These are phyloP conservation scores for Chaetorhynchus papuensis DNA, from an alignment of 2,113 vertebrate species.

Conservation along the genomic window DNA sequence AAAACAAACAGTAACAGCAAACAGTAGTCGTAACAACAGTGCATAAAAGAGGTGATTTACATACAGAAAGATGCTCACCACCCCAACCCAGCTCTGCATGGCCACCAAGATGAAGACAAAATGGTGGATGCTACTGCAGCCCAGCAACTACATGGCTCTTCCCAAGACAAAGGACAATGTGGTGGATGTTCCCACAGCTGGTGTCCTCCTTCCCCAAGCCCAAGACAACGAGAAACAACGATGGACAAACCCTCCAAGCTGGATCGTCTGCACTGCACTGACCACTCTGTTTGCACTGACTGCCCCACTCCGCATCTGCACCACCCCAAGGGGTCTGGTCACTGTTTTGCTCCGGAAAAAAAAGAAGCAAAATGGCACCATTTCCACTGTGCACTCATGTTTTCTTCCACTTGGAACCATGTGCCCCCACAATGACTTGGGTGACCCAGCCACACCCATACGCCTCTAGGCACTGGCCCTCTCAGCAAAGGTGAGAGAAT, in stretches of 20 bases:
- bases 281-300: neutral
- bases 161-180: neutral
- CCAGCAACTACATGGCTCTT: fast-evolving
- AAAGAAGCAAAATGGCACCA: neutral
- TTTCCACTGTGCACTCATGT: fast-evolving
- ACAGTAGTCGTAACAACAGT: neutral
- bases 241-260: neutral
- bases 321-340: neutral
- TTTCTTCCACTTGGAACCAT: neutral
- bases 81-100: neutral
- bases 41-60: neutral
- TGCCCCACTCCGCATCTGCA: fast-evolving
- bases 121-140: neutral
- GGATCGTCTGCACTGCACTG: fast-evolving
- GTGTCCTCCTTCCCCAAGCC: neutral
- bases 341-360: neutral
- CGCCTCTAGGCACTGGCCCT: fast-evolving
- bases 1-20: neutral
- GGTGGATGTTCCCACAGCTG: fast-evolving
- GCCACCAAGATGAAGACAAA: neutral
- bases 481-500: neutral
- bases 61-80: neutral
- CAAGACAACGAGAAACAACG: fast-evolving
- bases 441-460: no score
- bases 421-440: fast-evolving